Evolutionary conservation across 2,888 invertebrate genomes (phyloP).

Genomic region (Drosophila imparisetae): DNA sequence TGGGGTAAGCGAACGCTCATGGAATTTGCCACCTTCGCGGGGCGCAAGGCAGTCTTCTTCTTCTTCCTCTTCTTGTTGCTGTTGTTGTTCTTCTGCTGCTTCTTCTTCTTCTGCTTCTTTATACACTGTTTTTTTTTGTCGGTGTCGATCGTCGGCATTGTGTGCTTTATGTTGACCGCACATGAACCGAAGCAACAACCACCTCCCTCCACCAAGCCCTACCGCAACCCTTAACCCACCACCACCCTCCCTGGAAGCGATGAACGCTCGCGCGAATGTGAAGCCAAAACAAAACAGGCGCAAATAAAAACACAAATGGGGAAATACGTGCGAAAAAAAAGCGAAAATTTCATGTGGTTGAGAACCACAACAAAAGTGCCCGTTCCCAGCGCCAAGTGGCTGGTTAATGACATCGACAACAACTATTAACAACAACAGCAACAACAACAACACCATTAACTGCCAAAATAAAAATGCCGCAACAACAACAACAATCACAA

Average conservation of each 20-base stretch:
- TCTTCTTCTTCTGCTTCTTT: not conserved
- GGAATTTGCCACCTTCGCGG: slow-evolving; percentile 56
- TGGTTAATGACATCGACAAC: slow-evolving; percentile 71
- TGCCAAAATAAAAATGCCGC: slow-evolving; percentile 28
- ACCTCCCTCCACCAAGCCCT: not conserved
- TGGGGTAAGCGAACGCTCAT: slow-evolving; percentile 49
- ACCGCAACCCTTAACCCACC: not conserved
- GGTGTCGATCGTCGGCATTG: slow-evolving; percentile 33
- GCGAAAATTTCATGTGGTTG: slow-evolving; percentile 16
- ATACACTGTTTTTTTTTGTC: not conserved
- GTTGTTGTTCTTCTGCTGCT: not conserved
- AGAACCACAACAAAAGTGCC: slow-evolving; percentile 58
- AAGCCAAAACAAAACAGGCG: slow-evolving; percentile 69
- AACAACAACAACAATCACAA: slow-evolving; percentile 25
- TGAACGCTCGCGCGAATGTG: slow-evolving; percentile 44
- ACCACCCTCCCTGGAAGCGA: slow-evolving; percentile 11
- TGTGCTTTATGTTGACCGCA: slow-evolving; percentile 58
- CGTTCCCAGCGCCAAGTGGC: slow-evolving; percentile 69
- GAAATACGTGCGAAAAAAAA: slow-evolving; percentile 72
- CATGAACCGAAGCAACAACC: slow-evolving; percentile 43
- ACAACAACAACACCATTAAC: slow-evolving; percentile 19
- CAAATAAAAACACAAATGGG: slow-evolving; percentile 62
- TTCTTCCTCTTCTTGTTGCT: not conserved
- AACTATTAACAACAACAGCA: slow-evolving; percentile 18
- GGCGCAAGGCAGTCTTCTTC: slow-evolving; percentile 1